These are phyloP conservation scores for Diarsia rubi DNA, from an alignment of 2,888 invertebrate species.

Conservation along the genomic window DNA sequence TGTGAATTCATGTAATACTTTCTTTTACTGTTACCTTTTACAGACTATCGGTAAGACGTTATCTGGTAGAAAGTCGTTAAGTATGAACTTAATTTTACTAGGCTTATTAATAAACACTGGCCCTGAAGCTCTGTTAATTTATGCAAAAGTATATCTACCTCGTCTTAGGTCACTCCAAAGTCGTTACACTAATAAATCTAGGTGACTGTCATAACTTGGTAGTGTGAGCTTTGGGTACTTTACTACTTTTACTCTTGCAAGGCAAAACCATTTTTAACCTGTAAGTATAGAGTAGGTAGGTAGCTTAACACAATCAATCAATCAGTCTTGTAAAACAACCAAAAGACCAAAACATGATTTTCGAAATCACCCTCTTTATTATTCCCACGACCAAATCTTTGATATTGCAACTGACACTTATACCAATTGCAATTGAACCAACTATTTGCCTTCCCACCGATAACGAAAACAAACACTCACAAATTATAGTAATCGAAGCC, in stretches of 20 bases:
- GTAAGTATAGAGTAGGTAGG: not conserved
- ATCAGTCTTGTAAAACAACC: not conserved
- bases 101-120: not conserved
- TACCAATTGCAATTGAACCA: not conserved
- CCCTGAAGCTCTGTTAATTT: not conserved
- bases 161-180: not conserved
- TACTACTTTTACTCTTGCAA: not conserved
- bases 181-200: not conserved
- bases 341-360: not conserved
- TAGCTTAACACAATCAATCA: no score
- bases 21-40: conserved; percentile 26
- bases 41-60: conserved; percentile 17
- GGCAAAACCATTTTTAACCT: no score
- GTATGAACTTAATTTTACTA: not conserved
- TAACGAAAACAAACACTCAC: conserved; percentile 25
- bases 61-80: conserved; percentile 2
- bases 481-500: conserved; percentile 35
- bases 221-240: not conserved
- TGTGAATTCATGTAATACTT: conserved; percentile 39
- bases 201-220: not conserved
- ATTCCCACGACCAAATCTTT: not conserved
- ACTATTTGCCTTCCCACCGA: not conserved
- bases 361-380: not conserved
- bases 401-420: not conserved
- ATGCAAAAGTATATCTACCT: not conserved